Evolutionary conservation across 2,797 vertebrate genomes (phyloP).

Genomic region (Echiichthys vipera): DNA sequence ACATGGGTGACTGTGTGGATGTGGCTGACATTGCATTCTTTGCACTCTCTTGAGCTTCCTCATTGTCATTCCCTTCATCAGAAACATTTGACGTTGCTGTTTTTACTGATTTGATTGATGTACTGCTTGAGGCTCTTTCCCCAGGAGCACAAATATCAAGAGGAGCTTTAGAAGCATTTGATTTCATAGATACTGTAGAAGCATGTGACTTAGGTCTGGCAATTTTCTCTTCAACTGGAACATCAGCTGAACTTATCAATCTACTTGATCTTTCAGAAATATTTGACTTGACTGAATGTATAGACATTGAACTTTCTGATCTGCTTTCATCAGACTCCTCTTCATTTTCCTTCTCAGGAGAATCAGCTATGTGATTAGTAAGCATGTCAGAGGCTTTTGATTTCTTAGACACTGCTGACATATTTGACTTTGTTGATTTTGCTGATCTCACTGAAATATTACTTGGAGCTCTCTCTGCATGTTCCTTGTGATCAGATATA

Average conservation of each 20-base stretch:
- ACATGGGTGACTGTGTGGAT: constrained; percentile 60
- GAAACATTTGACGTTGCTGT: constrained; percentile 64
- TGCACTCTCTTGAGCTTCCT: constrained; percentile 36
- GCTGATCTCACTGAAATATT: constrained; percentile 52
- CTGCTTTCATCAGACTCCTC: neutral
- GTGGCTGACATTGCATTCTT: constrained; percentile 50
- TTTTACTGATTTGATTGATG: constrained; percentile 60
- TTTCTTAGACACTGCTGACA: constrained; percentile 46
- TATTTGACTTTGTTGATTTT: constrained; percentile 58
- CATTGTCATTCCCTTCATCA: constrained; percentile 17
- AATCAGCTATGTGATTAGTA: too few species aligned
- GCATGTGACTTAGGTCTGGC: constrained; percentile 35
- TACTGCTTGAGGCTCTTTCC: constrained; percentile 52
- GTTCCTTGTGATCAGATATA: neutral
- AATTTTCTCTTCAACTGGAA: constrained; percentile 16
- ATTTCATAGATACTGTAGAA: constrained; percentile 39
- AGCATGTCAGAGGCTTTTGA: neutral
- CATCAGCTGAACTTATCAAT: constrained; percentile 36
- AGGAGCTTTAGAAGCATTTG: constrained; percentile 27
- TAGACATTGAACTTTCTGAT: constrained; percentile 45
- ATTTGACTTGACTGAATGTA: constrained; percentile 50
- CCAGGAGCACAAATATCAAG: constrained; percentile 4
- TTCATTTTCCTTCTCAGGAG: too few species aligned
- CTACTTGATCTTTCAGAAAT: constrained; percentile 47
- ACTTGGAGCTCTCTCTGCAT: constrained; percentile 38